Base-by-base conservation (phyloP, 2,113 vertebrate species). In the Jaculus jaculus region DNA sequence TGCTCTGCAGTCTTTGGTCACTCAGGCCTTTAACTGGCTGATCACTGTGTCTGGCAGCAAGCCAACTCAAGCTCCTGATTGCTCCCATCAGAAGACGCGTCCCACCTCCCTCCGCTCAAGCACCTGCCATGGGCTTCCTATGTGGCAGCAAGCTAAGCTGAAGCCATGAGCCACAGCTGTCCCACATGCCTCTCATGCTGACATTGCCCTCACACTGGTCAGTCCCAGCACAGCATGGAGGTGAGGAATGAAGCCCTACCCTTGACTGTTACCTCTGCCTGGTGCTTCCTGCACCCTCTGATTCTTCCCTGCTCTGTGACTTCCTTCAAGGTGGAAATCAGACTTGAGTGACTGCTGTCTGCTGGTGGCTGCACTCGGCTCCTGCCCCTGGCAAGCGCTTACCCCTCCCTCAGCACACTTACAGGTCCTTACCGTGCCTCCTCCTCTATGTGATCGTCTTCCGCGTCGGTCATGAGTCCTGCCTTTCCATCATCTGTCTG, bases 401-500 rank as follows among this genome's bases (percentile, higher is more conserved):
- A 0, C 0, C 28, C 21, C 34, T 24, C 65, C 7, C 54, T 23
- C 47, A 20, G 47, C 74, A 15, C 20, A 17, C 13, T 16, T 47
- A 74, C 83, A 51, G 37, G 8, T 0, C n/a, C 24, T 3, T 18
- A 1, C 9, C 10, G 28, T 9, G 0, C 37, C 11, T 12, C 7
- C 51, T 60, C 9, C 24, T 69, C 61, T 32, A 23, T 3, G 0
- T 7, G 47, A 34, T n/a, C 7, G 28, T 47, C 68, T 54, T 58
- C 32, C 7, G 2, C 2, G 28, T 63, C 32, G 28, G 32, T 65
- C 30, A 32, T 1, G 26, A 68, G 20, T 21, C 32, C 0, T 10
- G 42, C 34, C 30, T 73, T 51, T 72, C 68, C 12, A 4, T 32
- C 18, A 30, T 47, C 69, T 79, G 74, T 72, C 28, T 3, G 16